These are phyloP conservation scores for Desmodus rotundus DNA, from an alignment of 2,113 vertebrate species.

Conservation along the genomic window DNA sequence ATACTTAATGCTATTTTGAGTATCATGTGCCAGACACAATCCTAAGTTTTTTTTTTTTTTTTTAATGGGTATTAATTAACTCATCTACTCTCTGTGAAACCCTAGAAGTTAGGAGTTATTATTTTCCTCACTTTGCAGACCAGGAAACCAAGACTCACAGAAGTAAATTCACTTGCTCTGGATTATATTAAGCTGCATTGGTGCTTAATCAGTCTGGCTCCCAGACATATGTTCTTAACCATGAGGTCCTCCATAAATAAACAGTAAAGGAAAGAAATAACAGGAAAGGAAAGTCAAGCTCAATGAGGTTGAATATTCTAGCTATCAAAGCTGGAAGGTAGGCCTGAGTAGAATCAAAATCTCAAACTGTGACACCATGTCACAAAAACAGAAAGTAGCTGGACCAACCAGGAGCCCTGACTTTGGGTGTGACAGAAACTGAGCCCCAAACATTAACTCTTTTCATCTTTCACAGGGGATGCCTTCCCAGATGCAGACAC, in stretches of 20 bases:
- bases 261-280: not conserved
- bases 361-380: fast-evolving
- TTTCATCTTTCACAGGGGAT: conserved; percentile 19
- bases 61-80: not conserved
- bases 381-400: not conserved
- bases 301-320: not conserved
- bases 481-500: not conserved
- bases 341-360: not conserved
- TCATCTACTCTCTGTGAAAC: not conserved
- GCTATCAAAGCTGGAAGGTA: not conserved
- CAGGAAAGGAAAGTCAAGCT: not conserved
- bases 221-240: not conserved
- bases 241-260: not conserved
- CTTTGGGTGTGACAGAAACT: not conserved
- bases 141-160: not conserved
- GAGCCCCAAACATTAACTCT: not conserved
- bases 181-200: not conserved
- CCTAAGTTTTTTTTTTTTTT: not conserved
- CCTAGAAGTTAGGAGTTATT: not conserved
- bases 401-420: too few species aligned
- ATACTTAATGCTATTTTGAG: not conserved
- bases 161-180: not conserved
- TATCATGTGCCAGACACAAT: not conserved
- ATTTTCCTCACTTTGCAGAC: not conserved
- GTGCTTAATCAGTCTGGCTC: not conserved